Base-by-base conservation (phyloP, 30 jellyfish, hydroid and myxozoan genomes). In the Hydractinia symbiolongicarpus region DNA sequence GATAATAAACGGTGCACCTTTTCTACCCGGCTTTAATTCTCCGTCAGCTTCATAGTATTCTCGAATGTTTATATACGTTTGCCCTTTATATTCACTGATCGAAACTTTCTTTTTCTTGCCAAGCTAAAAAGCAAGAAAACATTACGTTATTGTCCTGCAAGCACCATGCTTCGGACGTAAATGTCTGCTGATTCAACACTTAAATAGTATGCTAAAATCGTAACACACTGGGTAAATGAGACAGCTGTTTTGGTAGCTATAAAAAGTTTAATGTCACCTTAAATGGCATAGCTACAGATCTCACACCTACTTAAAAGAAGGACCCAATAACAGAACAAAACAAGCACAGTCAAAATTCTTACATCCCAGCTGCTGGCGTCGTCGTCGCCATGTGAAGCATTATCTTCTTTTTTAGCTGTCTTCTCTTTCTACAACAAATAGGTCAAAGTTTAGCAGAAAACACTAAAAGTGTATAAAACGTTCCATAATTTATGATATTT, bases 31-130 rank as follows among this genome's bases (percentile, higher is more conserved):
- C 16, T 67, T 67, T 13, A 14, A 54, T 57, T 67, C 88, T 67
- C 88, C 96, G 62, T 71, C 85, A 8, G 84, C 85, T 51, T 71
- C 83, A 71, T 93, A 93, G 76, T 87, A 93, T 72, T 93, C 99
- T 61, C 99, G 69, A 54, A 93, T 93, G 76, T 88, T 93, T 49
- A 93, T 73, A 61, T 83, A 79, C n/a, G 52, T 67, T 72, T 82
- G 84, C 78, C 96, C 96, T 64, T 78, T 83, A 83, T 83, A 93
- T 5, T 76, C 83, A 64, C 70, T 78, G 10, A 93, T 78, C 10
- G 95, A n/a, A 11, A 93, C 91, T 71, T 77, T 88, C 15, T 95
- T 58, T 51, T 78, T 86, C 67, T 83, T 82, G 10, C 95, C 89
- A 86, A 91, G 89, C 98, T 91, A 51, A 5, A 64, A 49, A 5